Evolutionary conservation across 2,113 vertebrate species (phyloP).

Genomic region (Isurus oxyrinchus): DNA sequence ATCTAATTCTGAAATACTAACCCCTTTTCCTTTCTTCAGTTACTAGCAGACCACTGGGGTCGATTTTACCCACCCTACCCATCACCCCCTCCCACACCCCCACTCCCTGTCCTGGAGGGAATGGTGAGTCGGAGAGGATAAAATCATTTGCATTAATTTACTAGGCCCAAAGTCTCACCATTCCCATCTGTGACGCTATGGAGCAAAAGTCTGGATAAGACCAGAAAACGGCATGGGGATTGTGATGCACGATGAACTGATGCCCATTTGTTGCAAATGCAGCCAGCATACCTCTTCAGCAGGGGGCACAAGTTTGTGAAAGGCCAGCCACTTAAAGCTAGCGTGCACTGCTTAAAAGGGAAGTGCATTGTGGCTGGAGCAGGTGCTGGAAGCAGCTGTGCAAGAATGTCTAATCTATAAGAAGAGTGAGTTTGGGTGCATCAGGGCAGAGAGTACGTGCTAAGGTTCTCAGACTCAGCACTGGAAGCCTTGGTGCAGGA

Average conservation of each 20-base stretch:
- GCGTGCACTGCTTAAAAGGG: too few relatives aligned
- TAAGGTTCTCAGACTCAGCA: too few relatives aligned
- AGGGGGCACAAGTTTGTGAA: too few relatives aligned
- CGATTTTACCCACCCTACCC: background rate
- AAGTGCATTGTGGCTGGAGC: background rate
- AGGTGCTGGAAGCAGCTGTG: background rate
- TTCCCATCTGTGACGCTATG: too few relatives aligned
- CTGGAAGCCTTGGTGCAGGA: too few relatives aligned
- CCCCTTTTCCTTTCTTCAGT: background rate
- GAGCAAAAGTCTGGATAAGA: background rate
- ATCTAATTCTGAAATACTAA: background rate
- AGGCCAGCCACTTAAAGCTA: background rate
- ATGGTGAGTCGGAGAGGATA: background rate
- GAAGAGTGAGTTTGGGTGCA: too few relatives aligned
- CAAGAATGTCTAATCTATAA: too few relatives aligned
- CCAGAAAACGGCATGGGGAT: background rate
- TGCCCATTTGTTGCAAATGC: background rate
- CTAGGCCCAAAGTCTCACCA: background rate
- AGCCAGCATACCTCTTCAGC: background rate
- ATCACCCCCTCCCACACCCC: background rate
- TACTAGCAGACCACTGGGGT: background rate
- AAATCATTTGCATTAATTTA: background rate
- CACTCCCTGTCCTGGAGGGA: slow-evolving; percentile 37
- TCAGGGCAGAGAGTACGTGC: too few relatives aligned
- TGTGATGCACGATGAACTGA: too few relatives aligned